Percentiles rank a stretch among this genome's conserved stretches.
These are phyloP conservation scores for Sebastiscus albofasciatus DNA, from an alignment of 2,797 vertebrate species.

Conservation along the genomic window DNA sequence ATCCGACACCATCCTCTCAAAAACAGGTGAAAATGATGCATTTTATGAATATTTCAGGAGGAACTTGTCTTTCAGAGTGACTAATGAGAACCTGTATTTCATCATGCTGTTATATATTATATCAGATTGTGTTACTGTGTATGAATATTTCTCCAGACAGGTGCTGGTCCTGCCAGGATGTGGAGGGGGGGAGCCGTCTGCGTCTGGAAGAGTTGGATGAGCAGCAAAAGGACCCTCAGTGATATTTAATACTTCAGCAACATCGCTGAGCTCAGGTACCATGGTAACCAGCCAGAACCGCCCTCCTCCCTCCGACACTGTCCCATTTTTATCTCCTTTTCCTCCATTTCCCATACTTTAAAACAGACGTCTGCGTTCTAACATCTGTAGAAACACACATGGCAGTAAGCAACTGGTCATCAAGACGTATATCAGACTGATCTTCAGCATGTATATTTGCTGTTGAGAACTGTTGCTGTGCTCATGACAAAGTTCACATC, in stretches of 20 bases:
- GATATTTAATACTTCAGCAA: slow-evolving; percentile 63
- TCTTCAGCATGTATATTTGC: neutral
- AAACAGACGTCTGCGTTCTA: neutral
- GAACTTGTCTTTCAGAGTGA: slow-evolving; percentile 31
- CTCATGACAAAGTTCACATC: slow-evolving; percentile 64
- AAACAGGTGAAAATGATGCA: slow-evolving; percentile 29
- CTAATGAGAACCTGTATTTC: slow-evolving; percentile 42
- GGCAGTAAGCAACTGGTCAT: slow-evolving; percentile 16
- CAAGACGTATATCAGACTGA: neutral
- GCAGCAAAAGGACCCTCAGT: slow-evolving; percentile 63
- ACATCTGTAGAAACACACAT: neutral
- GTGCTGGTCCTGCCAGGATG: slow-evolving; percentile 47
- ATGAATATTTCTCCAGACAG: slow-evolving; percentile 24
- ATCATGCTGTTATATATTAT: slow-evolving; percentile 24
- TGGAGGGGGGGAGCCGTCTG: slow-evolving; percentile 23
- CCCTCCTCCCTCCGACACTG: neutral
- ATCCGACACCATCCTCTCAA: slow-evolving; percentile 28
- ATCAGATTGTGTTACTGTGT: slow-evolving; percentile 1
- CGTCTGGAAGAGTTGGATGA: slow-evolving; percentile 57
- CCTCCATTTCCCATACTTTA: neutral
- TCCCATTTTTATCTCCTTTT: slow-evolving; percentile 6
- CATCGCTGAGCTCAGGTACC: slow-evolving; percentile 56
- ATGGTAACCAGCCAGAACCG: slow-evolving; percentile 61
- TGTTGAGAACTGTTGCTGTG: slow-evolving; percentile 13
- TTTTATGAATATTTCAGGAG: slow-evolving; percentile 51